A percentile compares a stretch with the other conserved stretches of the same genome.
Conservation (phyloP, 2,113 vertebrate genomes). For the Tamias sibiricus region DNA sequence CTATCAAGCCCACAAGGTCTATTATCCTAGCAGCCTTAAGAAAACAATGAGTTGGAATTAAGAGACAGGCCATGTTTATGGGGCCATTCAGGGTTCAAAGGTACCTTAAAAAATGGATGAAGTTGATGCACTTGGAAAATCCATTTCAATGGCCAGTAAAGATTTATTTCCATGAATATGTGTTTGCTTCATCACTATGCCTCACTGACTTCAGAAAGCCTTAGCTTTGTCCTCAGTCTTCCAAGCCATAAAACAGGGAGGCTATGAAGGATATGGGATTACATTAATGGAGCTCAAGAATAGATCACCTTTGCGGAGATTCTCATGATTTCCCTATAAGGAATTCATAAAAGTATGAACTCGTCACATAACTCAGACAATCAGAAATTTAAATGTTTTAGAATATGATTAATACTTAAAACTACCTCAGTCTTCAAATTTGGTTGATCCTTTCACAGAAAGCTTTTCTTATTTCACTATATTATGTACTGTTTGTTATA, state of each 20-base stretch:
- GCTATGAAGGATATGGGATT: neutral
- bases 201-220: neutral
- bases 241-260: neutral
- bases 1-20: neutral
- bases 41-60: neutral
- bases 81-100: neutral
- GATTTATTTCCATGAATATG: neutral
- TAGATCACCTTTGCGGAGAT: neutral
- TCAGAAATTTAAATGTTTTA: neutral
- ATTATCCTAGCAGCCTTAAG: neutral
- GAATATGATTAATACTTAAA: slow-evolving; percentile 48
- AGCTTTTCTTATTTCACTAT: slow-evolving; percentile 38
- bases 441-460: neutral
- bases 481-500: neutral
- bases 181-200: neutral
- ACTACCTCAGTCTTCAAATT: slow-evolving; percentile 5
- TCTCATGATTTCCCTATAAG: slow-evolving; percentile 13
- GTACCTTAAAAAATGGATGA: neutral
- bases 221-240: neutral
- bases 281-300: slow-evolving; percentile 8
- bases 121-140: slow-evolving; percentile 10
- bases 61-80: neutral
- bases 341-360: slow-evolving; percentile 22
- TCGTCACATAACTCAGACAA: neutral
- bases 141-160: neutral